Percentiles rank a stretch among this genome's conserved stretches.
Evolutionary conservation across 2,888 invertebrate species (phyloP).

Genomic region (Clepsis dumicolana): DNA sequence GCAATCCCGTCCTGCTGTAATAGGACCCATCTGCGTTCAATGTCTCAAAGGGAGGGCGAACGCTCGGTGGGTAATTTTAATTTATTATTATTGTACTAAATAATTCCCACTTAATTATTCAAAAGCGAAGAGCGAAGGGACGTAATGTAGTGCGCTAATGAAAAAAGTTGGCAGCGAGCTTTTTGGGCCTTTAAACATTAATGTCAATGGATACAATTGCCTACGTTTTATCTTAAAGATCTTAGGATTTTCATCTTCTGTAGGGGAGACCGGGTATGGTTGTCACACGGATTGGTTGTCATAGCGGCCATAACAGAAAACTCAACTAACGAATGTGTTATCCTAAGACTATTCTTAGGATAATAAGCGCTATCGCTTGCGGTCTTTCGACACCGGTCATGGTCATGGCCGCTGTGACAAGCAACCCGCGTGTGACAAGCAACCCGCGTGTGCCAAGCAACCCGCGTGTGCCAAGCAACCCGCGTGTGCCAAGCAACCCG

Average conservation of each 20-base stretch:
- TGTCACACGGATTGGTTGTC: too few relatives aligned
- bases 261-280: too few relatives aligned
- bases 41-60: slow-evolving; percentile 38
- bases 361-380: too few relatives aligned
- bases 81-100: slow-evolving; percentile 60
- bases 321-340: too few relatives aligned
- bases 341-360: too few relatives aligned
- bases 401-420: too few relatives aligned
- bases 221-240: background rate
- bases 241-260: background rate
- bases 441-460: too few relatives aligned
- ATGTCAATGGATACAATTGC: slow-evolving; percentile 3
- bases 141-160: slow-evolving; percentile 33
- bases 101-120: slow-evolving; percentile 52
- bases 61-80: slow-evolving; percentile 54
- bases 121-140: slow-evolving; percentile 44
- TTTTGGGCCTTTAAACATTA: slow-evolving; percentile 6
- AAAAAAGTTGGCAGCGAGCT: slow-evolving; percentile 28
- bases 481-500: too few relatives aligned
- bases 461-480: too few relatives aligned
- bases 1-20: slow-evolving; percentile 22
- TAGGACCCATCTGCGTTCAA: background rate
- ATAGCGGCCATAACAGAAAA: too few relatives aligned
- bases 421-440: too few relatives aligned
- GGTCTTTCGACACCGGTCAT: too few relatives aligned